Base-by-base conservation (phyloP, 1,140 invertebrate species). In the Diabrotica undecimpunctata region DNA sequence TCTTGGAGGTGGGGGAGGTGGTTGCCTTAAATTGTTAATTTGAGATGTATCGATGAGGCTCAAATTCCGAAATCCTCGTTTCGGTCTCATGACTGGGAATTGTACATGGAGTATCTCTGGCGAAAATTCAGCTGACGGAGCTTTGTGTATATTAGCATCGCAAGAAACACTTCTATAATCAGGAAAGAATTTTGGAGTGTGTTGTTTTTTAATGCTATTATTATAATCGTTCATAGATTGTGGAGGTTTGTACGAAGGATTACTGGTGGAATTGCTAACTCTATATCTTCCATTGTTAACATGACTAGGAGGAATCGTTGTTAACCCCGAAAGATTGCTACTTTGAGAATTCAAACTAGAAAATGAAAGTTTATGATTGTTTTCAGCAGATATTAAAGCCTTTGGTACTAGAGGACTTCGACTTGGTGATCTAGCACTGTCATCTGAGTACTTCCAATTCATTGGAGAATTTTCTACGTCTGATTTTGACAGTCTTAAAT, bases 1-100 rank as follows among this genome's bases (percentile, higher is more conserved):
- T 69, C 88, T 78, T 36, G 89, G 89, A 50, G 88, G 88, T n/a
- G 85, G 84, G n/a, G 85, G 84, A 0, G 88, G 89, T 41, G 82
- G 75, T 65, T 75, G 74, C 51, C 70, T 68, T 5, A 56, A 14
- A 41, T 54, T 61, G 14, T 64, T 62, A 7, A 72, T n/a, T 36
- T 66, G 64, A 12, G 64, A 52, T 36, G 66, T 25, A 39, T 78
- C 74, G 7, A 75, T 62, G 38, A 76, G 56, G 62, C 73, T 76
- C n/a, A 74, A 56, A 70, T 77, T 76, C 41, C 71, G 60, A 54
- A 66, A 66, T 51, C 71, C 58, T 57, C 62, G 67, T 64, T 66
- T 70, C 35, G 72, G 72, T 66, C 70, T 72, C n/a, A 70, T 71
- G 14, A 76, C 62, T 8, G 73, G 71, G 52, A 76, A 72, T 56